These are phyloP conservation scores for Sinhomidia bicolor DNA, from an alignment of 2,888 invertebrate genomes.

Conservation along the genomic window DNA sequence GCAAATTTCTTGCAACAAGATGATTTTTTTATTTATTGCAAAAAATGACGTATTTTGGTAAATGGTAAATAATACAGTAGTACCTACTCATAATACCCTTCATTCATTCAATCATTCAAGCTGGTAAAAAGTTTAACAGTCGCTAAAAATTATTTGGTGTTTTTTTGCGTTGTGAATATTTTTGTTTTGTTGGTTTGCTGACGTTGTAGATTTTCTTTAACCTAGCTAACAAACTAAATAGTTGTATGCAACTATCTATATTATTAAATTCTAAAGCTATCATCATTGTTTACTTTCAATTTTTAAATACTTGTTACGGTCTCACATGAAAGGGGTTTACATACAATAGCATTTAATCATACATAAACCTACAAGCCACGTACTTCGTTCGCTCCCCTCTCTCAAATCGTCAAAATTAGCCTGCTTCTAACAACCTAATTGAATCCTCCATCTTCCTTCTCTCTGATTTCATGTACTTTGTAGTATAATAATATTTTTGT, in stretches of 20 bases:
- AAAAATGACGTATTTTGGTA: slow-evolving; percentile 2
- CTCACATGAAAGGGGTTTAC: slow-evolving; percentile 39
- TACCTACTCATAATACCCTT: not conserved
- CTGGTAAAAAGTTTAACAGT: slow-evolving; percentile 44
- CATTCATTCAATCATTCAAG: slow-evolving; percentile 26
- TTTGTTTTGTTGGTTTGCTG: slow-evolving; percentile 22
- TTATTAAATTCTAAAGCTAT: slow-evolving; percentile 47
- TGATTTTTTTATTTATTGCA: slow-evolving; percentile 36
- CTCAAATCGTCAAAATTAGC: too few species aligned
- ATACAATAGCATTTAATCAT: not conserved
- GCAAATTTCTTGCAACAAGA: slow-evolving; percentile 17
- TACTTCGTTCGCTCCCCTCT: slow-evolving; percentile 19
- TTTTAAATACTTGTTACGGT: slow-evolving; percentile 60
- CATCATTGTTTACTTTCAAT: slow-evolving; percentile 14
- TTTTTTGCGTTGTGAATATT: slow-evolving; percentile 18
- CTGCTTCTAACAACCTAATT: too few species aligned
- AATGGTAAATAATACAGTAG: not conserved
- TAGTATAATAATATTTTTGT: slow-evolving; percentile 62
- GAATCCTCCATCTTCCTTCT: not conserved
- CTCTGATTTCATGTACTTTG: slow-evolving; percentile 45
- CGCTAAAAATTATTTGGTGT: not conserved
- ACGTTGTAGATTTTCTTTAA: slow-evolving; percentile 25
- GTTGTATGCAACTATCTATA: too few species aligned
- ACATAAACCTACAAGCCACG: slow-evolving; percentile 51
- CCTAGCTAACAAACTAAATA: not conserved